Evolutionary conservation across 2,888 invertebrate genomes (phyloP).

Genomic region (Agonopterix alstromeriana): DNA sequence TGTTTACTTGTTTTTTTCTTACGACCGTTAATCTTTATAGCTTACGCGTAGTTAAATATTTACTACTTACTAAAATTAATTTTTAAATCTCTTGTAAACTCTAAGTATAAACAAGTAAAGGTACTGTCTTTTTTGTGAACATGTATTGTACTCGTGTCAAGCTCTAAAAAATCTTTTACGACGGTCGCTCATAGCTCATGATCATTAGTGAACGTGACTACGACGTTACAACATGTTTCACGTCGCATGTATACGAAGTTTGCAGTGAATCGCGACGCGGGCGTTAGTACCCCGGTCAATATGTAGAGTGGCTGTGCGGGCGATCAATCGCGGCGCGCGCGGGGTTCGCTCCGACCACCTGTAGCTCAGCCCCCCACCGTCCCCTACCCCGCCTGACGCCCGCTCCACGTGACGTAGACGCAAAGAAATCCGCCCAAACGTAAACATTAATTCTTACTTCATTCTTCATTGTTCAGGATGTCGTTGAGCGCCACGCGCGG

Average conservation of each 20-base stretch:
- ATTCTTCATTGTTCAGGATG: constrained; percentile 73
- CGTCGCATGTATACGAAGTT: constrained; percentile 52
- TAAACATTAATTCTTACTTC: constrained; percentile 76
- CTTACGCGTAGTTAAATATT: not conserved
- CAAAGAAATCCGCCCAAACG: constrained; percentile 73
- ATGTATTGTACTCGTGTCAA: not conserved
- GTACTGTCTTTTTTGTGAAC: too few species aligned
- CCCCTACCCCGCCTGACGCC: constrained; percentile 21
- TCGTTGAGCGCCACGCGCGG: constrained; percentile 60
- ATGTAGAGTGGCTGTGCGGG: constrained; percentile 72
- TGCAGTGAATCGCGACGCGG: constrained; percentile 59
- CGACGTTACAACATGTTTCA: constrained; percentile 27
- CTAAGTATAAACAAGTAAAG: too few species aligned
- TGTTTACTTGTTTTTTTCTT: constrained; percentile 5
- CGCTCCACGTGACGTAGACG: constrained; percentile 69
- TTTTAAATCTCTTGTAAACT: not conserved
- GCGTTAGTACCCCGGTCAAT: constrained; percentile 70
- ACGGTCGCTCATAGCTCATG: not conserved
- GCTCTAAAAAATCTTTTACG: not conserved
- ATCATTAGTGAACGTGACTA: constrained; percentile 14
- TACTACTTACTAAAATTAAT: not conserved
- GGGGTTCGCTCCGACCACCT: constrained; percentile 55
- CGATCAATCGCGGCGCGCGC: constrained; percentile 64
- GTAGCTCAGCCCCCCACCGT: constrained; percentile 22
- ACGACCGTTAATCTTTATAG: constrained; percentile 6